These are phyloP conservation scores for Sesia bembeciformis DNA, from an alignment of 2,888 invertebrate species.

Conservation along the genomic window DNA sequence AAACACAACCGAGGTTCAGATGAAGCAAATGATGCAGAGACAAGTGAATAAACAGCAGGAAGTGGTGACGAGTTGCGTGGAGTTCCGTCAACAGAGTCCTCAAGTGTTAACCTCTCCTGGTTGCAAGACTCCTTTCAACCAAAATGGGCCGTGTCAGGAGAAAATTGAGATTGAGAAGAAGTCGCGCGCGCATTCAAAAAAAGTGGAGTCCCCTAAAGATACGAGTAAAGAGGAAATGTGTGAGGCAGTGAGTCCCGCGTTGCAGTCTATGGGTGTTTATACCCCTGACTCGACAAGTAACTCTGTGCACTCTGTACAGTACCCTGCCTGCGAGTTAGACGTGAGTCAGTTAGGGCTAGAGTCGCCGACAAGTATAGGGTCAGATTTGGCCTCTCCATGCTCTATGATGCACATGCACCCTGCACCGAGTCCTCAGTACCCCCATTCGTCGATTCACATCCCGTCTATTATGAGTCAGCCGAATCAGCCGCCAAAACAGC, in stretches of 20 bases:
- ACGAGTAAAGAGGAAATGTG: constrained; percentile 57
- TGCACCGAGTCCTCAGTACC: constrained; percentile 74
- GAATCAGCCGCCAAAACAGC: constrained; percentile 63
- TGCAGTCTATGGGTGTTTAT: constrained; percentile 90
- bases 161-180: constrained; percentile 64
- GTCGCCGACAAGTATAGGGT: constrained; percentile 91
- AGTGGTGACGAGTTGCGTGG: constrained; percentile 47
- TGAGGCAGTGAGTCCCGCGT: constrained; percentile 70
- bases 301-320: constrained; percentile 86
- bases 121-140: constrained; percentile 47
- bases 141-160: constrained; percentile 56
- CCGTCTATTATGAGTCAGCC: constrained; percentile 69
- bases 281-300: constrained; percentile 89
- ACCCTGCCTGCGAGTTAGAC: constrained; percentile 87
- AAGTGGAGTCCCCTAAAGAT: constrained; percentile 57
- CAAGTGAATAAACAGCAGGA: constrained; percentile 51
- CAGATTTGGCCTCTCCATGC: constrained; percentile 87
- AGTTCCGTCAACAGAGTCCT: constrained; percentile 54
- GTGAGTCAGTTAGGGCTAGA: constrained; percentile 89
- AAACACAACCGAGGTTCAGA: constrained; percentile 37
- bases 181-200: constrained; percentile 48
- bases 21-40: constrained; percentile 62
- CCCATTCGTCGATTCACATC: constrained; percentile 66
- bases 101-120: constrained; percentile 51
- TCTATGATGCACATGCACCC: constrained; percentile 78